Percentiles rank a stretch among this genome's conserved stretches.
These are phyloP conservation scores for Dorcus hopei DNA, from an alignment of 2,888 invertebrate genomes.

Conservation along the genomic window DNA sequence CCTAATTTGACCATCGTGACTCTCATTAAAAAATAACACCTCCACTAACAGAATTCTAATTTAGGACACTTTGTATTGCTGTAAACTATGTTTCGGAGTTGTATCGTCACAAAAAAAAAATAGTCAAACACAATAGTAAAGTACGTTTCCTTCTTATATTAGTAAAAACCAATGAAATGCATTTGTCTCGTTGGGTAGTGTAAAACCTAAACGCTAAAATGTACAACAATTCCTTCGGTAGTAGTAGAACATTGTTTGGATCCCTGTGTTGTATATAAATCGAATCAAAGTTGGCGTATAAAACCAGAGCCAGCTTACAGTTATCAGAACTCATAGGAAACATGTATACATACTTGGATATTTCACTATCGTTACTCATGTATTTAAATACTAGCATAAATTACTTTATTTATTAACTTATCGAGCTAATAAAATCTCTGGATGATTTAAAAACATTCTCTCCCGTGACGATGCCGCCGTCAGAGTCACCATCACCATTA, in stretches of 20 bases:
- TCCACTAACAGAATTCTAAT: too few species aligned
- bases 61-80: neutral
- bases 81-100: constrained; percentile 1
- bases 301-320: constrained; percentile 41
- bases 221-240: constrained; percentile 14
- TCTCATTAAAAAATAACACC: too few species aligned
- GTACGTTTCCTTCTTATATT: neutral
- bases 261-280: constrained; percentile 6
- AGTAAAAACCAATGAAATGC: constrained; percentile 1
- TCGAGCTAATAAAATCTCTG: constrained; percentile 33
- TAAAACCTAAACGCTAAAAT: constrained; percentile 8
- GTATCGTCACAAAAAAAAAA: neutral
- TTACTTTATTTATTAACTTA: constrained; percentile 44
- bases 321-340: constrained; percentile 45
- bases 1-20: too few species aligned
- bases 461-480: constrained; percentile 3
- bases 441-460: constrained; percentile 26
- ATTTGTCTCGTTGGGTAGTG: neutral
- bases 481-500: constrained; percentile 5
- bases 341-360: constrained; percentile 47
- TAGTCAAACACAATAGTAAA: neutral
- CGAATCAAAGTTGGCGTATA: constrained; percentile 16
- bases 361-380: constrained; percentile 43
- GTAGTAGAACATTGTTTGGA: constrained; percentile 13
- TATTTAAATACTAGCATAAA: constrained; percentile 49